These are phyloP conservation scores for Acanthornis magna DNA, from an alignment of 2,797 vertebrate genomes.

Conservation along the genomic window DNA sequence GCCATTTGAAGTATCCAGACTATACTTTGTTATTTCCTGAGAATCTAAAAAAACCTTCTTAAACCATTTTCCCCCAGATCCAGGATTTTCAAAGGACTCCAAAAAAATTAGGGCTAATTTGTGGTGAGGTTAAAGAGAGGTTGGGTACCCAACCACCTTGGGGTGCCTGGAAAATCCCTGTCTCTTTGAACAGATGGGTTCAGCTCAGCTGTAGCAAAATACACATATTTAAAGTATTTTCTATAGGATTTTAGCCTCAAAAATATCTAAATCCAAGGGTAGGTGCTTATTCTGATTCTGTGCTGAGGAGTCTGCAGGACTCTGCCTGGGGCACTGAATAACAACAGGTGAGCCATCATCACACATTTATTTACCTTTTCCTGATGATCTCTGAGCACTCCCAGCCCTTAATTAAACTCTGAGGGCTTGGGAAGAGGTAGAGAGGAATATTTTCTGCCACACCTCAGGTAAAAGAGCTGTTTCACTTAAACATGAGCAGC, in stretches of 20 bases:
- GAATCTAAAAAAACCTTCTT: not conserved
- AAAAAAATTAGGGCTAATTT: not conserved
- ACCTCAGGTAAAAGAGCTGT: not conserved
- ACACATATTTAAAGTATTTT: not conserved
- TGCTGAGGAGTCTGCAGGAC: not conserved
- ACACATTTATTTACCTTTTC: not conserved
- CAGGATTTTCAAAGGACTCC: not conserved
- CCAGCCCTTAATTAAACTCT: conserved; percentile 14
- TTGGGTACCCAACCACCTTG: not conserved
- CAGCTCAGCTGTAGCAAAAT: not conserved
- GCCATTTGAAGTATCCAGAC: not conserved
- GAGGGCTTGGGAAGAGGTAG: not conserved
- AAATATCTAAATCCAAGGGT: not conserved
- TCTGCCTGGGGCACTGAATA: not conserved
- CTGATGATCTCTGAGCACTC: not conserved
- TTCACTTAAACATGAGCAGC: not conserved
- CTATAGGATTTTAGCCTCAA: not conserved
- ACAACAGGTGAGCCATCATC: not conserved
- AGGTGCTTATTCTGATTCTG: not conserved
- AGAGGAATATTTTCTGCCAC: not conserved
- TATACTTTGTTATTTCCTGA: not conserved
- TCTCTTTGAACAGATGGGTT: not conserved
- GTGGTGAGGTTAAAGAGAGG: not conserved
- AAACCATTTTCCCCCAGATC: not conserved
- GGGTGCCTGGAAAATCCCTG: not conserved